phyloP scores from a whole-genome alignment of 2,888 invertebrate species.

The Panzeria rudis region DNA sequence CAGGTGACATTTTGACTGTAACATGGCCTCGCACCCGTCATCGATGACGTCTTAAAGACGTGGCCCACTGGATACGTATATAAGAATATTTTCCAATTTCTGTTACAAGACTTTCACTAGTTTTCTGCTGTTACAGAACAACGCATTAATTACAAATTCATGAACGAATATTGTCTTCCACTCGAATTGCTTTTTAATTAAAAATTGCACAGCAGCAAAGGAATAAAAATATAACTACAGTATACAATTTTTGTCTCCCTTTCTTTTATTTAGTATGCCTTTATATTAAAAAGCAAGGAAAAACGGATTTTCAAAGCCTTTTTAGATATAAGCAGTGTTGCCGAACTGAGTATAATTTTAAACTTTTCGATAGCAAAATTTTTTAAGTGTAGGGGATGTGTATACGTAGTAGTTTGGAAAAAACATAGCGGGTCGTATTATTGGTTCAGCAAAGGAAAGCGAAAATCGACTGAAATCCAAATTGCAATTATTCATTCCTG shows the following conservation, averaged over 20 bases:
- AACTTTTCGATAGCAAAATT: too few species aligned
- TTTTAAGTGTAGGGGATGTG: too few species aligned
- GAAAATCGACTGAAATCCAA: too few species aligned
- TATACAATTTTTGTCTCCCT: neutral
- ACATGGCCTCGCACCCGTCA: too few species aligned
- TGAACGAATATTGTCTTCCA: constrained; percentile 63
- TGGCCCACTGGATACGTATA: too few species aligned
- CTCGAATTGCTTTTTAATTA: constrained; percentile 71
- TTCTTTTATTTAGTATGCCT: constrained; percentile 6
- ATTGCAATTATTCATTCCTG: too few species aligned
- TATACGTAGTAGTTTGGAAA: too few species aligned
- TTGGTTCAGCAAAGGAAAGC: too few species aligned
- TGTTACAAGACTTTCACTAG: constrained; percentile 25
- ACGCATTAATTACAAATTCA: constrained; percentile 67
- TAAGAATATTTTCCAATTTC: constrained; percentile 35
- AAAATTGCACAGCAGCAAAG: constrained; percentile 57
- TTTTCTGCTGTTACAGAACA: constrained; percentile 22
- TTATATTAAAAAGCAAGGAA: neutral
- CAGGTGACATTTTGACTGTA: too few species aligned
- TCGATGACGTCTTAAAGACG: too few species aligned
- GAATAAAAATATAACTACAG: constrained; percentile 43
- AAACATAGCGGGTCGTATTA: too few species aligned
- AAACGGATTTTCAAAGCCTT: neutral
- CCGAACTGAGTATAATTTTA: too few species aligned
- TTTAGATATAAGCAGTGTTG: neutral